A percentile compares a stretch with the other conserved stretches of the same genome.
Conservation (phyloP, 2,113 vertebrate genomes). For the Gasterosteus aculeatus region DNA sequence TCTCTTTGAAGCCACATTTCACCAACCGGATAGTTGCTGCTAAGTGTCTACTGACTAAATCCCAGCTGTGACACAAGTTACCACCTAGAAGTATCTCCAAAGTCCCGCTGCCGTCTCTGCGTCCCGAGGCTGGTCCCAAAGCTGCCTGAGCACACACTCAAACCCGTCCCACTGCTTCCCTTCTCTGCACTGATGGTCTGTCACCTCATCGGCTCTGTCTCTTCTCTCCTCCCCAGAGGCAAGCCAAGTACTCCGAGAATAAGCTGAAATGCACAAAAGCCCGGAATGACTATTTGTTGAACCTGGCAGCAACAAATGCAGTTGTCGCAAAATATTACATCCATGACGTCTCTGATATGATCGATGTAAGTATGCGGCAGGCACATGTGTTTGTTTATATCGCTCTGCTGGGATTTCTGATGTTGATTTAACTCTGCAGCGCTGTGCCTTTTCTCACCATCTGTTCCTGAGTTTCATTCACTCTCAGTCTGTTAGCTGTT, state of each 20-base stretch:
- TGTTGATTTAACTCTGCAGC: conserved; percentile 63
- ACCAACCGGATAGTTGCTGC: background rate
- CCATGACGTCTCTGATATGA: conserved; percentile 97
- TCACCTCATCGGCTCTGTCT: conserved; percentile 41
- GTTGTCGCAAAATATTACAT: conserved; percentile 98
- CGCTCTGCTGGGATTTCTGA: conserved; percentile 59
- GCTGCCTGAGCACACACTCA: conserved; percentile 30
- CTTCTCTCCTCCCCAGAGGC: conserved; percentile 84
- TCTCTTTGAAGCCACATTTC: background rate
- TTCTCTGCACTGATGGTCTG: conserved; percentile 34
- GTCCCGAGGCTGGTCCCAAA: conserved; percentile 21
- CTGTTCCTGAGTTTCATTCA: conserved; percentile 60
- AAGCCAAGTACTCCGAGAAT: conserved; percentile 98
- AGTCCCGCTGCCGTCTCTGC: conserved; percentile 15
- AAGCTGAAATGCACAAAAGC: conserved; percentile 99
- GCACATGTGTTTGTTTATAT: conserved; percentile 65
- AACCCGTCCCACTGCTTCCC: conserved; percentile 21
- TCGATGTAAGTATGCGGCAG: conserved; percentile 88
- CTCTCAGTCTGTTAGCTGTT: conserved; percentile 59
- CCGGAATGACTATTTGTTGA: conserved; percentile 96
- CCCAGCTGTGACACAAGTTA: conserved; percentile 21
- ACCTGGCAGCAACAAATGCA: conserved; percentile 94
- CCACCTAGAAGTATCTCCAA: conserved; percentile 34
- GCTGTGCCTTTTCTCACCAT: conserved; percentile 65
- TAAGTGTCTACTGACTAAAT: conserved; percentile 24